Evolutionary conservation across 2,888 invertebrate species (phyloP).

Genomic region (Drosophila anomelani): DNA sequence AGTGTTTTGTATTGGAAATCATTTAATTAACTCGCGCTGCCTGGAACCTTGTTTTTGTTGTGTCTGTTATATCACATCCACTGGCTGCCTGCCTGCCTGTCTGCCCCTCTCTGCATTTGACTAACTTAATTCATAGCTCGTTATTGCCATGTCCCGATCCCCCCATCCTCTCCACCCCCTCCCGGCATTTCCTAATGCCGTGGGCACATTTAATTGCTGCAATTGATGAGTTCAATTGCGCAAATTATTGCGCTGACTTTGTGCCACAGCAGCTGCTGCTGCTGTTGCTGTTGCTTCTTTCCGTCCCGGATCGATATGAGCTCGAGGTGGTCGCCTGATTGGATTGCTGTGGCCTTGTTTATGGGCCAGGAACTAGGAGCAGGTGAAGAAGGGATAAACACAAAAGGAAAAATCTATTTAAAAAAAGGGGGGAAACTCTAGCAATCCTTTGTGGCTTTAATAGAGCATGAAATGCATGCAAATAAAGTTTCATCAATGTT

Average conservation of each 20-base stretch:
- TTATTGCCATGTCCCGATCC: constrained; percentile 23
- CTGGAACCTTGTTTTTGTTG: constrained; percentile 18
- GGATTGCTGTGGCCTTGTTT: constrained; percentile 25
- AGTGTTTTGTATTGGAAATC: constrained; percentile 64
- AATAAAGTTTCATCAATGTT: not conserved
- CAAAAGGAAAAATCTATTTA: constrained; percentile 9
- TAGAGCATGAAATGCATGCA: not conserved
- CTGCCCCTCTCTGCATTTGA: constrained; percentile 49
- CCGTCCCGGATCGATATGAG: constrained; percentile 21
- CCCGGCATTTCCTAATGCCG: constrained; percentile 26
- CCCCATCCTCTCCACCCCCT: not conserved
- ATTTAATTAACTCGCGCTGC: constrained; percentile 70
- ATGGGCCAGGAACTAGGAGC: constrained; percentile 11
- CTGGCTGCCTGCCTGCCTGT: constrained; percentile 12
- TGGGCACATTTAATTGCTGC: constrained; percentile 78
- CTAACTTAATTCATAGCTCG: constrained; percentile 68
- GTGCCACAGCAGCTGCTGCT: constrained; percentile 32
- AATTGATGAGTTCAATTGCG: constrained; percentile 81
- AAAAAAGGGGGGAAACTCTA: not conserved
- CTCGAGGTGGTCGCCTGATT: constrained; percentile 18
- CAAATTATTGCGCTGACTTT: constrained; percentile 72
- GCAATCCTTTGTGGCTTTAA: not conserved
- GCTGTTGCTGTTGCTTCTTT: constrained; percentile 18
- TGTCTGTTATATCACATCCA: constrained; percentile 63
- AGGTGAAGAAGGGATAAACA: constrained; percentile 14